A percentile compares a stretch with the other conserved stretches of the same genome.
Evolutionary conservation across 2,797 vertebrate genomes (phyloP).

Genomic region (Hoplostethus mediterraneus): DNA sequence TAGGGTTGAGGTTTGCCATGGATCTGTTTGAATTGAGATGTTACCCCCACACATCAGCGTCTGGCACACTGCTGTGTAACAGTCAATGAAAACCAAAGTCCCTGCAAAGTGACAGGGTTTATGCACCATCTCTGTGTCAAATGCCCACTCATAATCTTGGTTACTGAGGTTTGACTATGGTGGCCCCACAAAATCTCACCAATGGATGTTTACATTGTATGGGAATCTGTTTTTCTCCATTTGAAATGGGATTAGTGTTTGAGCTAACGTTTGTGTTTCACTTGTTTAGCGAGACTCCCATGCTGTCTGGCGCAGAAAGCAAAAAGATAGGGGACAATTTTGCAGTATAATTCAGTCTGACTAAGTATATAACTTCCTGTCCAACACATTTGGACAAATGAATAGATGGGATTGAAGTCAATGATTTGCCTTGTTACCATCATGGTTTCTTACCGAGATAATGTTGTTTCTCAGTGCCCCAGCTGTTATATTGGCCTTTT

Average conservation of each 20-base stretch:
- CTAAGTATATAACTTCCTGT: conserved; percentile 30
- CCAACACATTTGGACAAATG: conserved; percentile 38
- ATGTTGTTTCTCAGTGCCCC: neutral
- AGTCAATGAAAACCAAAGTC: conserved; percentile 17
- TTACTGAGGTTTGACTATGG: conserved; percentile 60
- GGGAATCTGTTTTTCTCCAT: conserved; percentile 51
- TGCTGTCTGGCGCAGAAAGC: conserved; percentile 44
- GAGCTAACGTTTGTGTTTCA: conserved; percentile 79
- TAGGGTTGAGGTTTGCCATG: too few relatives aligned
- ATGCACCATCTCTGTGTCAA: conserved; percentile 67
- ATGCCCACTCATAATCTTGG: conserved; percentile 67
- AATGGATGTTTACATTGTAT: conserved; percentile 58
- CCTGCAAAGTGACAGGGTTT: conserved; percentile 31
- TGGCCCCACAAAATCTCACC: conserved; percentile 42
- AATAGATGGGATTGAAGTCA: conserved; percentile 40
- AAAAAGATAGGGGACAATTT: conserved; percentile 41
- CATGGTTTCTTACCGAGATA: conserved; percentile 13
- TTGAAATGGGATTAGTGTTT: conserved; percentile 77
- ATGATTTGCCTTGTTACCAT: conserved; percentile 41
- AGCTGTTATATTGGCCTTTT: neutral
- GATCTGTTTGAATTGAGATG: neutral
- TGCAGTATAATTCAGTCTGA: conserved; percentile 48
- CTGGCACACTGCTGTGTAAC: conserved; percentile 11
- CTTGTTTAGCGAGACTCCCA: conserved; percentile 73
- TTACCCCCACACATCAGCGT: conserved; percentile 20